A percentile compares a stretch with the other conserved stretches of the same genome.
These are phyloP conservation scores for Bombus turneri DNA, from an alignment of 1,140 invertebrate genomes.

Conservation along the genomic window DNA sequence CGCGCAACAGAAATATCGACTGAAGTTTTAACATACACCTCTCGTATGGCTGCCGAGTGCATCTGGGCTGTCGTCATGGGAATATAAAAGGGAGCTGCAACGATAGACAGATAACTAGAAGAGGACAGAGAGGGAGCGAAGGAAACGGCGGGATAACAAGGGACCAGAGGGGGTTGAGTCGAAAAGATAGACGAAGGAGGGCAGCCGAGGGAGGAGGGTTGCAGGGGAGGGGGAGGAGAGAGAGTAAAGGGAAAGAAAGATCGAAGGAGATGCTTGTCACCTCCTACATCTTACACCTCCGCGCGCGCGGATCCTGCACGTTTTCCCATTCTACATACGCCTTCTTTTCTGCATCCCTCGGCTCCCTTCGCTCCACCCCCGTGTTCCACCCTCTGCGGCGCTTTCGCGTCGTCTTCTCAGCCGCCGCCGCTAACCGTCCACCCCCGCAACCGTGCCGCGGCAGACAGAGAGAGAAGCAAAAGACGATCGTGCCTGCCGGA, in stretches of 20 bases:
- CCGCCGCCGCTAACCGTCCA: slow-evolving; percentile 48
- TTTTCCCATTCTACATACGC: slow-evolving; percentile 41
- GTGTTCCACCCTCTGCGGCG: slow-evolving; percentile 19
- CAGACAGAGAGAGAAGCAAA: slow-evolving; percentile 19
- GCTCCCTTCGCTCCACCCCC: slow-evolving; percentile 18
- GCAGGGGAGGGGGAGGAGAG: neutral
- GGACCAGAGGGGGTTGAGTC: neutral
- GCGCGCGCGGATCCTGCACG: slow-evolving; percentile 38
- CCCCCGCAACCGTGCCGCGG: slow-evolving; percentile 12
- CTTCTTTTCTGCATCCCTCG: slow-evolving; percentile 21
- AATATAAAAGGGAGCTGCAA: slow-evolving; percentile 62
- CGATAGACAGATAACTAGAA: slow-evolving; percentile 57
- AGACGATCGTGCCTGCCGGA: slow-evolving; percentile 49
- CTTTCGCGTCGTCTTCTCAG: slow-evolving; percentile 40
- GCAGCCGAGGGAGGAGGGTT: neutral
- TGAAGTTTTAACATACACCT: slow-evolving; percentile 53
- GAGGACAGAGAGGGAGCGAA: slow-evolving; percentile 21
- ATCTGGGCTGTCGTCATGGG: slow-evolving; percentile 67
- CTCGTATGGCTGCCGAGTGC: slow-evolving; percentile 53
- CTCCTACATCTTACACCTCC: slow-evolving; percentile 87
- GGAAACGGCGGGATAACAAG: slow-evolving; percentile 6
- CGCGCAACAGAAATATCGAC: slow-evolving; percentile 55
- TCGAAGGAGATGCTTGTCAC: slow-evolving; percentile 68
- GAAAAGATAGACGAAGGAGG: neutral
- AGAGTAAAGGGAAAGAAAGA: slow-evolving; percentile 50